Base-by-base conservation (phyloP, 2,113 vertebrate species). In the Coryphaenoides rupestris region DNA sequence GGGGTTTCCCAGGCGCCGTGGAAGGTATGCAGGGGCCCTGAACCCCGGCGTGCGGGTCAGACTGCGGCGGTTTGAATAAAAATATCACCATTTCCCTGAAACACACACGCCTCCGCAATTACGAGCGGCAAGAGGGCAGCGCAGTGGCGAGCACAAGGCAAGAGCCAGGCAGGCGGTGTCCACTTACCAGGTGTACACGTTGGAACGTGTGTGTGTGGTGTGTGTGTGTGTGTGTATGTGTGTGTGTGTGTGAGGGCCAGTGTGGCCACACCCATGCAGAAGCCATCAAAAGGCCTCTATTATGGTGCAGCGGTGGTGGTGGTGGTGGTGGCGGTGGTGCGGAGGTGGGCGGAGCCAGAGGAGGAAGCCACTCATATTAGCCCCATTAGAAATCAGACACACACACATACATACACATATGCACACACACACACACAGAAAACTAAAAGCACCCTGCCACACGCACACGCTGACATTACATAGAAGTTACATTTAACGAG, bases 301-400 rank as follows among this genome's bases (percentile, higher is more conserved):
- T 70, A 77, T 71, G 70, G 33, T 40, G 33, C 33, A 40, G 33
- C 33, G 33, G 33, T 40, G 33, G 33, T 40, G 33, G 33, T 40
- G n/a, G n/a, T n/a, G n/a, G n/a, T n/a, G n/a, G n/a, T n/a, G n/a
- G n/a, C n/a, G n/a, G n/a, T n/a, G 70, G 28, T 33, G 5, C 33
- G 2, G 33, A 40, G 33, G 33, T 40, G 9, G 6, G 33, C 22
- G 56, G 24, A 58, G 56, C 7, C 19, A 21, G 16, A 5, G 24
- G 23, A 23, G 22, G 55, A 21, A 33, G 52, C 26, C 2, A 62
- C 70, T 71, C 75, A 73, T 68, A 78, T 76, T 82, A 76, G 65
- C 62, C 59, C 75, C 77, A 79, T 81, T 84, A 84, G 5, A 17
- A 47, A 73, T 73, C 78, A 80, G 78, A 84, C 67, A 72, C 76